Percentiles rank a stretch among this genome's conserved stretches.
phyloP scores from a whole-genome alignment of 2,797 vertebrate species.

The Sebastes aleutianus region DNA sequence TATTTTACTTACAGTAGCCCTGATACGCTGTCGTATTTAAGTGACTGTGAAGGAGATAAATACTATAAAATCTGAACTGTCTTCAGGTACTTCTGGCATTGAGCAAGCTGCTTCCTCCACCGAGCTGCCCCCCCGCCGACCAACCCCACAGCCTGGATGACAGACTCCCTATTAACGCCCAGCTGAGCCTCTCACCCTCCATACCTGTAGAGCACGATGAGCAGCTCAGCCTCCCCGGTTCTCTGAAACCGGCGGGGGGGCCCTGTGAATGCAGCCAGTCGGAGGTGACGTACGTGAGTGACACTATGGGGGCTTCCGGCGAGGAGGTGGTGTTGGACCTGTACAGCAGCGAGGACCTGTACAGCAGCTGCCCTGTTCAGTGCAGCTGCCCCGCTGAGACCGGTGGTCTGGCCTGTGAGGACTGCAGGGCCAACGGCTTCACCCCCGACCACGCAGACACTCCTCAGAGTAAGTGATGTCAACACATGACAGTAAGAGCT shows the following conservation, averaged over 20 bases:
- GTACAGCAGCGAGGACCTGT: conserved; percentile 13
- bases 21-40: neutral
- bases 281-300: conserved; percentile 62
- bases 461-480: neutral
- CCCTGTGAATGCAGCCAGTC: conserved; percentile 78
- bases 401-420: conserved; percentile 49
- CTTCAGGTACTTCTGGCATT: conserved; percentile 68
- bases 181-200: conserved; percentile 30
- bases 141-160: conserved; percentile 71
- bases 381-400: conserved; percentile 56
- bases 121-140: conserved; percentile 55
- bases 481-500: too few relatives aligned
- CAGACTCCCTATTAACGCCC: neutral
- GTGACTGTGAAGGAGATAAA: neutral
- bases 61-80: neutral
- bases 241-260: neutral
- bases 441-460: neutral
- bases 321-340: neutral
- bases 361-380: conserved; percentile 66
- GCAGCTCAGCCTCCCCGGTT: conserved; percentile 21
- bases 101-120: conserved; percentile 60
- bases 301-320: fast-evolving
- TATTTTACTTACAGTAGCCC: neutral
- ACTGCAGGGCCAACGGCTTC: conserved; percentile 62
- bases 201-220: conserved; percentile 77